Conservation (phyloP, 2,888 invertebrate species). For the Agrilus biguttatus region DNA sequence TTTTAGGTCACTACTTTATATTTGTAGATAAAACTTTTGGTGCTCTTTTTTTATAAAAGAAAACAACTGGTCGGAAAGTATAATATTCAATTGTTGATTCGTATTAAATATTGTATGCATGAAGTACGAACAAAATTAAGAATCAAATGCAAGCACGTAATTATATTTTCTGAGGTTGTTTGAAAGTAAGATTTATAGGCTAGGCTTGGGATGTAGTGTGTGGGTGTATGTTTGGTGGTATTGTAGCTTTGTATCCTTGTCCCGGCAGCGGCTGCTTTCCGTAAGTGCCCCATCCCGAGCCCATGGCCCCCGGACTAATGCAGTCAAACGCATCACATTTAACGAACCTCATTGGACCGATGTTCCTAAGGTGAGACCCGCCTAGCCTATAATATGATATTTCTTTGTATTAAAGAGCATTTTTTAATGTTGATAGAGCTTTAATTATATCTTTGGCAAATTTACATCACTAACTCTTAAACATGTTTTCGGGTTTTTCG, state of each 20-base stretch:
- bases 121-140: no score
- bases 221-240: constrained; percentile 25
- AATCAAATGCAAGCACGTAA: neutral
- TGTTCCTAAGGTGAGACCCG: constrained; percentile 30
- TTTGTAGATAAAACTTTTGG: no score
- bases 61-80: no score
- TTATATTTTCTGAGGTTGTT: constrained; percentile 5
- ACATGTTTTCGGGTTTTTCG: no score
- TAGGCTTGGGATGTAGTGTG: constrained; percentile 22
- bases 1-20: no score
- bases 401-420: constrained; percentile 3
- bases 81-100: no score
- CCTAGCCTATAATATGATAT: constrained; percentile 10
- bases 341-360: constrained; percentile 21
- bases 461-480: no score
- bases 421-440: no score
- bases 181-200: constrained; percentile 14
- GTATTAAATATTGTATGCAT: no score
- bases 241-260: constrained; percentile 29
- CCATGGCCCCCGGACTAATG: constrained; percentile 28
- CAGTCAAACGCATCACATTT: constrained; percentile 37
- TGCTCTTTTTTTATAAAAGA: no score
- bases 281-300: constrained; percentile 26
- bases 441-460: no score
- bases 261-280: constrained; percentile 28